Conservation (phyloP, 2,797 vertebrate species). For the Alfaro cultratus region DNA sequence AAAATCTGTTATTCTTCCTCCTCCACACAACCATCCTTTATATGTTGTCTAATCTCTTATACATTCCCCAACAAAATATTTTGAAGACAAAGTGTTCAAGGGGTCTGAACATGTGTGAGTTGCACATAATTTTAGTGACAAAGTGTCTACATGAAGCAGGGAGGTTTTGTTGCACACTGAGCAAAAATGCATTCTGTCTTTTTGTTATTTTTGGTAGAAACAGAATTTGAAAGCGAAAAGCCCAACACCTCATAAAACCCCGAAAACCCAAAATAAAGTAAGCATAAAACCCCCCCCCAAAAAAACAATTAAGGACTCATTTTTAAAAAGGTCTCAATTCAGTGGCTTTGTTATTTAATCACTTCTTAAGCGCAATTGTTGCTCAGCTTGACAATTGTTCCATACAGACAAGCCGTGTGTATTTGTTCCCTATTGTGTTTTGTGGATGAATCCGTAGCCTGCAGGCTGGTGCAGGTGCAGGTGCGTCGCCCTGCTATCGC, state of each 20-base stretch:
- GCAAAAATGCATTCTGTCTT: background rate
- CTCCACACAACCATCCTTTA: background rate
- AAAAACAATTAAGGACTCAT: no score
- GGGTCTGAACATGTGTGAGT: background rate
- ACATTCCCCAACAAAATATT: background rate
- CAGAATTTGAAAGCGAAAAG: background rate
- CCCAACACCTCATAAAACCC: background rate
- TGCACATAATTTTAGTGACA: background rate
- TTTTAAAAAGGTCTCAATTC: background rate
- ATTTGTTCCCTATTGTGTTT: constrained; percentile 32
- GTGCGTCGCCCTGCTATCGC: constrained; percentile 47
- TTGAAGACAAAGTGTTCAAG: background rate
- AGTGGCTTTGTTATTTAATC: background rate
- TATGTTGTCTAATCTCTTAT: background rate
- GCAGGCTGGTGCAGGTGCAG: constrained; percentile 16
- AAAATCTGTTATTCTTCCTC: background rate
- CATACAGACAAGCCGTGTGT: constrained; percentile 15
- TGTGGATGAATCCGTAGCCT: constrained; percentile 54
- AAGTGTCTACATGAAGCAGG: background rate
- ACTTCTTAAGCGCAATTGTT: background rate
- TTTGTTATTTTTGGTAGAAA: background rate
- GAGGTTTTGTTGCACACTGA: background rate
- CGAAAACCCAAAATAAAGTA: background rate
- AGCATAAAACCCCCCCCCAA: no score
- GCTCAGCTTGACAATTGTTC: background rate